Base-by-base conservation (phyloP, 2,113 vertebrate species). In the Mirounga angustirostris region DNA sequence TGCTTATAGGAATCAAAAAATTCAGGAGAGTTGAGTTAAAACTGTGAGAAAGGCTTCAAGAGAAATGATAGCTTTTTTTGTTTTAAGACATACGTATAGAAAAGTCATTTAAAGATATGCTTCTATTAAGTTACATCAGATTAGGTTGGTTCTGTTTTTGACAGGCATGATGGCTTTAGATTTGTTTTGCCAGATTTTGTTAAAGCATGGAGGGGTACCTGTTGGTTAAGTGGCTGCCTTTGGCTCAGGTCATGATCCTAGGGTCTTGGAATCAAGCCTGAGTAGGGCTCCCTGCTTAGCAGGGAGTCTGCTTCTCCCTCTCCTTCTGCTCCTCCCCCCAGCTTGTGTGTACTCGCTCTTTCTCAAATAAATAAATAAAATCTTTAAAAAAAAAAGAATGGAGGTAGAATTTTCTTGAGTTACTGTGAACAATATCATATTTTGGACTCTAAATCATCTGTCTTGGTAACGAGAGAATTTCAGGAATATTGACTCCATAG, bases 181-280 rank as follows among this genome's bases (percentile, higher is more conserved):
- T 93, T 94, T 79, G 14, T 54, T 91, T 96, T 88, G 10, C 5
- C 74, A 93, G 91, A 67, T 91, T 81, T 81, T 91, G 21, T 91
- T 71, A 43, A 82, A 81, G 4, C 93, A 92, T 63, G 26, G 7
- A 73, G 33, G 8, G 18, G 67, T 69, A 33, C n/a, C n/a, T 69
- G 16, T 21, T 1, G 8, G 33, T 69, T 69, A 36, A 69, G 67
- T n/a, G 67, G 16, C 33, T 69, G 18, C 18, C 67, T 69, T 69
- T 36, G n/a, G 67, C 18, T 69, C 16, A 1, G 18, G 67, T 69
- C 16, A n/a, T 19, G 18, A 69, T 69, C 67, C 33, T 8, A 36
- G 18, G 67, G 67, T 36, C 18, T n/a, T 69, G 33, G 16, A 69
- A 69, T 36, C 18, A 6, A 67, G 63, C 1, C 30, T 33, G 30